Evolutionary conservation across 2,113 vertebrate genomes (phyloP).

Genomic region (Emberiza fucata): DNA sequence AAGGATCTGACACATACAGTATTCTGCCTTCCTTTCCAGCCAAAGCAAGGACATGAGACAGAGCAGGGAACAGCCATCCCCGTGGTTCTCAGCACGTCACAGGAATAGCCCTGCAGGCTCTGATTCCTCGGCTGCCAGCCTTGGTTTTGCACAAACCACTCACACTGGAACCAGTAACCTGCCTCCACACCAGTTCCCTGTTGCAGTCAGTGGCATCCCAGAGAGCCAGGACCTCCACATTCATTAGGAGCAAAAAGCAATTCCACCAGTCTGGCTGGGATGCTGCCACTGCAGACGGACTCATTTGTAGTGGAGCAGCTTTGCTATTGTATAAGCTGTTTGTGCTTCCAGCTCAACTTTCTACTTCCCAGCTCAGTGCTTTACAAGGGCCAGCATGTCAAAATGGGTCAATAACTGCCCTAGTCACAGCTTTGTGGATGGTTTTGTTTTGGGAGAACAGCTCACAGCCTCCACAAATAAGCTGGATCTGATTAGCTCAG

Average conservation of each 20-base stretch:
- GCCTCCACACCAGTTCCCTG: background rate
- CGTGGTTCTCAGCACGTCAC: fast-evolving
- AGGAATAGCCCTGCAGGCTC: background rate
- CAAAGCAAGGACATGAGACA: background rate
- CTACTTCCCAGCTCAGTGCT: background rate
- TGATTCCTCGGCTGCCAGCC: fast-evolving
- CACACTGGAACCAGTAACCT: background rate
- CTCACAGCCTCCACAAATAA: background rate
- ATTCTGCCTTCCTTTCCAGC: background rate
- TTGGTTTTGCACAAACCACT: background rate
- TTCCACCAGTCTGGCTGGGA: background rate
- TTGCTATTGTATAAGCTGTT: background rate
- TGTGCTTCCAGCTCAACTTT: background rate
- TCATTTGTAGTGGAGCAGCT: background rate
- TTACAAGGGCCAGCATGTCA: background rate
- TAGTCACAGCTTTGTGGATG: background rate
- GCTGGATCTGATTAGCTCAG: slow-evolving; percentile 5
- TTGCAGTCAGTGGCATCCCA: background rate
- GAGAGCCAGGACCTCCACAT: fast-evolving
- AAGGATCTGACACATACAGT: background rate
- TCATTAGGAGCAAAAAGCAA: background rate
- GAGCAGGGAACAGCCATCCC: background rate
- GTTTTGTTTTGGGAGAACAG: background rate
- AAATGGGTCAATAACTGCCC: background rate
- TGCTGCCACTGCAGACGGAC: background rate